These are phyloP conservation scores for Cotesia typhae DNA, from an alignment of 1,140 invertebrate genomes.

Conservation along the genomic window DNA sequence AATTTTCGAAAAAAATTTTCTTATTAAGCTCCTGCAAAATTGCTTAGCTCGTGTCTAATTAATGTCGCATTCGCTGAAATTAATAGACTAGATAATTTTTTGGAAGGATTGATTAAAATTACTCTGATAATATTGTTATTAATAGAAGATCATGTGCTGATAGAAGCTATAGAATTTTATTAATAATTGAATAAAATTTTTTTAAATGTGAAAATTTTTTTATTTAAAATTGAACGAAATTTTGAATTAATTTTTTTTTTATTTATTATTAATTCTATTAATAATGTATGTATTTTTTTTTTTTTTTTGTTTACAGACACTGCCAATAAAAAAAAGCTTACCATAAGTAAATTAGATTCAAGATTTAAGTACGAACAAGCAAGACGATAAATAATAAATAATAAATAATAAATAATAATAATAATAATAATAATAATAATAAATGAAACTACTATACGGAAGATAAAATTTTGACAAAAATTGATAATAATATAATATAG, in stretches of 20 bases:
- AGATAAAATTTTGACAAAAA: constrained; percentile 34
- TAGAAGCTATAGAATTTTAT: too few species aligned
- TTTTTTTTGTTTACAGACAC: constrained; percentile 54
- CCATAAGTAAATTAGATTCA: constrained; percentile 51
- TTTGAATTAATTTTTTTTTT: too few species aligned
- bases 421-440: constrained; percentile 41
- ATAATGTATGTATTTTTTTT: not conserved
- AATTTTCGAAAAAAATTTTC: constrained; percentile 37
- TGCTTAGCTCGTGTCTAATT: constrained; percentile 11
- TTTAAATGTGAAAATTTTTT: too few species aligned
- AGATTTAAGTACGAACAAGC: constrained; percentile 41
- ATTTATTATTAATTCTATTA: too few species aligned
- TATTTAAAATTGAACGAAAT: too few species aligned
- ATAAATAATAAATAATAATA: constrained; percentile 22
- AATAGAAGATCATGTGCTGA: too few species aligned
- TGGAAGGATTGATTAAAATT: too few species aligned
- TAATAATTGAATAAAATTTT: too few species aligned
- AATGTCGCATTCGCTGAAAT: too few species aligned
- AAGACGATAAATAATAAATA: constrained; percentile 32
- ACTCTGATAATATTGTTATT: too few species aligned
- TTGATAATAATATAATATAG: constrained; percentile 43
- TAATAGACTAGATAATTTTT: too few species aligned
- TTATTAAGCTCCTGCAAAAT: not conserved
- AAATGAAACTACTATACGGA: constrained; percentile 21
- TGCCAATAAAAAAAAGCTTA: constrained; percentile 59